Base-by-base conservation (phyloP, 2,113 vertebrate genomes). In the Gasterosteus nipponicus region DNA sequence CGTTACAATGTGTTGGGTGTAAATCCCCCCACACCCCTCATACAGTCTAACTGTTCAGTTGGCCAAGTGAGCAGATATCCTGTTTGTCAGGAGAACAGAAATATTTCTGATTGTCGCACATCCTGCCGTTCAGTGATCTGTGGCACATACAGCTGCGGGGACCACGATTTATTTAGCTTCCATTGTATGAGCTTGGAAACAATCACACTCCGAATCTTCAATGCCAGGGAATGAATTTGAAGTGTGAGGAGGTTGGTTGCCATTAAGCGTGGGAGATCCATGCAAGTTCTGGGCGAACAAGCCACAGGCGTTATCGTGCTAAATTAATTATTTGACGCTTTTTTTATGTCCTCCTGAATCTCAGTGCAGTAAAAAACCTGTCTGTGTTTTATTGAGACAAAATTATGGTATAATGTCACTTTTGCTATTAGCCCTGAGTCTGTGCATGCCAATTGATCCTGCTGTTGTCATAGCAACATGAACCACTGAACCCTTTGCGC, bases 391-490 rank as follows among this genome's bases (percentile, higher is more conserved):
- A 88, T 89, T 89, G 85, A 91, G 91, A 93, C 85, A 58, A 89
- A 93, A 93, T 93, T 89, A 92, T 89, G 84, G 82, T 86, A 87
- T 90, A 92, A 93, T 94, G 90, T 91, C 88, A 93, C 81, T 90
- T 92, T 93, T 71, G 83, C 92, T 93, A 92, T 93, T 94, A 93
- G 90, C 87, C 84, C 85, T 86, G 82, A 89, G 90, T 84, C 86
- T 88, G 78, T 84, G 87, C 87, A 93, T 94, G 90, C 89, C 90
- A 94, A 92, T 93, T 90, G 89, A 92, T 89, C 87, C 84, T 82
- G 75, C 84, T 86, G 93, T 95, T 93, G 94, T 93, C 94, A 95
- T 94, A 81, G 93, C 90, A 94, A 95, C 93, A 49, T 85, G 89
- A 92, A 92, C 91, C 91, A 92, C 90, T 92, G 92, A 94, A 94